Evolutionary conservation across 2,113 vertebrate genomes (phyloP), one percentile per base, ranked within the genome.

Genomic region (Gopherus evgoodei): DNA sequence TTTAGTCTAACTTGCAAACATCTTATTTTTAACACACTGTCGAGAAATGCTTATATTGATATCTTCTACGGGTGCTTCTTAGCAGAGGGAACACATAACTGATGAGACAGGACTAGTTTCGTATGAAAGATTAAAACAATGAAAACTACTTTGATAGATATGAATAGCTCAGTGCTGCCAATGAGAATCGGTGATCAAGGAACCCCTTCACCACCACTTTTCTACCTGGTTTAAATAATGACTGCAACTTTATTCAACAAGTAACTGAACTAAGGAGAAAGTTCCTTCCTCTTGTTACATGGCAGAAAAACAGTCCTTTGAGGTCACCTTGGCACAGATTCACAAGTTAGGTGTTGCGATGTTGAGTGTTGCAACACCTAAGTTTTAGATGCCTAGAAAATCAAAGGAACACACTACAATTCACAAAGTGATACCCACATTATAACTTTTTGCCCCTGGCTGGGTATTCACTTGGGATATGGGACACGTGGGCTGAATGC

Each of bases 1-100:
- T 97, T 98, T 97, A 97, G 94, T 96, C 96, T 97, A 95, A 95
- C 90, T 96, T 96, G 78, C 29, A 84, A 91, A 93, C 69, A 96
- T 76, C 42, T 96, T 75, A 54, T 95, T 89, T 94, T 86, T 90
- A 93, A 94, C 57, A 5, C 22, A 90, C 31, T 91, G 90, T 94
- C 72, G 84, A 94, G 59, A 76, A 84, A 6, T 62, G 8, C 31
- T 89, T 84, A 16, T 83, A 84, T 29, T 87, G 65, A 54, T 93
- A 75, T 5, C 8, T 88, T 83, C 31, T 83, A 38, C 0, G 50
- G 90, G 31, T 88, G 65, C 31, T 96, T 92, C 62, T 97, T 94
- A 91, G 89, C 12, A 95, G 88, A 96, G 29, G 97, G 81, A 95
- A 35, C 38, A 93, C 62, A 78, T 95, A 94, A 94, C 22, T 1